Base-by-base conservation (phyloP, 1,140 invertebrate species). In the Sesamia nonagrioides region DNA sequence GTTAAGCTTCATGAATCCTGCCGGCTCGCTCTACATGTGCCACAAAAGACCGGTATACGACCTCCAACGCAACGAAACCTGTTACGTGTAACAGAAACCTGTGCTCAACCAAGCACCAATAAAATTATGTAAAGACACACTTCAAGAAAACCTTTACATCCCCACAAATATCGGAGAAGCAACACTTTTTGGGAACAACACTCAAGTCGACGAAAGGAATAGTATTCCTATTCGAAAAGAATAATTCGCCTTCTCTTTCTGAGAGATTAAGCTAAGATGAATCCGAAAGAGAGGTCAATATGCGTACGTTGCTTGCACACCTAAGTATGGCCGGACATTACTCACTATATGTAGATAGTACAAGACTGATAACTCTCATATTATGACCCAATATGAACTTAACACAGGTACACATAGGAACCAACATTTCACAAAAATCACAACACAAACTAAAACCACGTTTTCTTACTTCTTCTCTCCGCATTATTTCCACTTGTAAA, bases 401-500 rank as follows among this genome's bases (percentile, higher is more conserved):
- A 77, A 86, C 90, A 91, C 87, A 85, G 82, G 83, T 81, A 83
- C 89, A 90, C 84, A 87, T 80, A 85, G 54, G 68, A 78, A 88
- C 77, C 79, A 81, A 78, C 71, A 83, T 82, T 68, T 79, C 85
- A 89, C 88, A 90, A 74, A 87, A 79, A 80, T 91, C 92, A 92
- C 82, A 82, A 79, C 91, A 94, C 92, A 88, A 81, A 83, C 77
- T 87, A 75, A 88, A 86, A 84, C 79, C 88, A 94, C 93, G 89
- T 88, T 90, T 90, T 89, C 98, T 98, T 97, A 99, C 98, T 98
- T 98, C 98, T 97, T 99, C 98, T 92, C 98, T 97, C 92, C 98
- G 96, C 95, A 98, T 97, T 92, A 98, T 96, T 96, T 99, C 98
- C 88, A 97, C 96, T 96, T 98, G 98, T 88, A 98, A 96, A 94